Percentiles rank a stretch among this genome's conserved stretches.
phyloP scores from a whole-genome alignment of 1,140 invertebrate species.

The Limonius californicus region DNA sequence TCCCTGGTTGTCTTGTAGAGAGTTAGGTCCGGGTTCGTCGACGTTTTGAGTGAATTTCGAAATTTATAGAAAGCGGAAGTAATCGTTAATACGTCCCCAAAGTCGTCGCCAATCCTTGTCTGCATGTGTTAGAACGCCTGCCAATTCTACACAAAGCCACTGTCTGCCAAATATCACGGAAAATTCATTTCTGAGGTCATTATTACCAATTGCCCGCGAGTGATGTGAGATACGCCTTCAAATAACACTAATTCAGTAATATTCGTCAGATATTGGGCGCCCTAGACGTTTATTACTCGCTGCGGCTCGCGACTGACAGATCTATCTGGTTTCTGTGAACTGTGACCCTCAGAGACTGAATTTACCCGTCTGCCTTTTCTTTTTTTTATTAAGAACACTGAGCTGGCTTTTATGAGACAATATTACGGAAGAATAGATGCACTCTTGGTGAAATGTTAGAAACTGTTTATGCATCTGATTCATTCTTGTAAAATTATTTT shows the following conservation, averaged over 20 bases:
- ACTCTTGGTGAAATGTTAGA: no score
- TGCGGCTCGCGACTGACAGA: not conserved
- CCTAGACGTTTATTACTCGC: not conserved
- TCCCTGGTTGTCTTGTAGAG: not conserved
- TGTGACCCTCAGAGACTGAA: no score
- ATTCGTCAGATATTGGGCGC: constrained; percentile 8
- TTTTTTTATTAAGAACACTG: no score
- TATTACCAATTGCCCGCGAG: constrained; percentile 1
- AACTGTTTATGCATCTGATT: no score
- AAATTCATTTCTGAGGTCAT: constrained; percentile 9
- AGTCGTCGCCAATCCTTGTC: constrained; percentile 1
- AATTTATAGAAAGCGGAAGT: constrained; percentile 1
- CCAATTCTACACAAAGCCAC: constrained; percentile 3
- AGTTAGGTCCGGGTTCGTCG: not conserved
- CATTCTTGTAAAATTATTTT: no score
- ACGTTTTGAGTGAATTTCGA: not conserved
- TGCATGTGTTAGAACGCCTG: constrained; percentile 4
- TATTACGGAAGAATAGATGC: no score
- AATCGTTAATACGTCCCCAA: not conserved
- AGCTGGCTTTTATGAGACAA: no score
- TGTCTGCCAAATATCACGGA: constrained; percentile 13
- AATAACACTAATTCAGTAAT: constrained; percentile 6
- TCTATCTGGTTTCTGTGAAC: no score
- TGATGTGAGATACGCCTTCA: constrained; percentile 10
- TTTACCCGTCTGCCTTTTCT: no score